Conservation (phyloP, 2,797 vertebrate genomes). For the Pyrocephalus nanus region DNA sequence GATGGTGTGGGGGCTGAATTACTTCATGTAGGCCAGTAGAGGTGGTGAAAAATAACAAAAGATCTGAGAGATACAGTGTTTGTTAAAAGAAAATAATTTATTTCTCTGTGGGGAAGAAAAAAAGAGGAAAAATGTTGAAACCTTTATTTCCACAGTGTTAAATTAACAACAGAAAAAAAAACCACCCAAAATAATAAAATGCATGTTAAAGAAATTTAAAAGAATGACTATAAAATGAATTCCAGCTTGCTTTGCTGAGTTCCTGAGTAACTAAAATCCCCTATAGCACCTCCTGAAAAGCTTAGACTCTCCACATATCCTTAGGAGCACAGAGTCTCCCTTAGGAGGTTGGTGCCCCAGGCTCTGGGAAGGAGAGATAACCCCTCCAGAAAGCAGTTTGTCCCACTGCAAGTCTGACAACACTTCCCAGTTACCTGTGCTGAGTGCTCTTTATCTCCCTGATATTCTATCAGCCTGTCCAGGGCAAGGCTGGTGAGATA, state of each 20-base stretch:
- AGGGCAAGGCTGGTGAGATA: neutral
- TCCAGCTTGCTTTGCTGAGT: neutral
- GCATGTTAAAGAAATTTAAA: constrained; percentile 14
- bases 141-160: neutral
- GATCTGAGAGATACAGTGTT: neutral
- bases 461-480: constrained; percentile 36
- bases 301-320: neutral
- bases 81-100: neutral
- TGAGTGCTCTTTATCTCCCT: constrained; percentile 39
- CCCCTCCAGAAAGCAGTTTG: neutral
- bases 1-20: neutral
- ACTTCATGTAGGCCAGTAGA: neutral
- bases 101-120: neutral
- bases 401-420: neutral
- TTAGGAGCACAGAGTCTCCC: accelerated
- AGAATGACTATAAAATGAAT: constrained; percentile 23
- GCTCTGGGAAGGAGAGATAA: neutral
- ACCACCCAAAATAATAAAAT: constrained; percentile 24
- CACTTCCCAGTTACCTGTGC: constrained; percentile 22
- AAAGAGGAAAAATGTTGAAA: neutral
- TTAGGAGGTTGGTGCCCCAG: accelerated
- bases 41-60: neutral
- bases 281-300: neutral
- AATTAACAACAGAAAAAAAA: constrained; percentile 34
- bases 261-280: neutral